A percentile compares a stretch with the other conserved stretches of the same genome.
Conservation (phyloP, 1,140 invertebrate genomes). For the Fopius arisanus region DNA sequence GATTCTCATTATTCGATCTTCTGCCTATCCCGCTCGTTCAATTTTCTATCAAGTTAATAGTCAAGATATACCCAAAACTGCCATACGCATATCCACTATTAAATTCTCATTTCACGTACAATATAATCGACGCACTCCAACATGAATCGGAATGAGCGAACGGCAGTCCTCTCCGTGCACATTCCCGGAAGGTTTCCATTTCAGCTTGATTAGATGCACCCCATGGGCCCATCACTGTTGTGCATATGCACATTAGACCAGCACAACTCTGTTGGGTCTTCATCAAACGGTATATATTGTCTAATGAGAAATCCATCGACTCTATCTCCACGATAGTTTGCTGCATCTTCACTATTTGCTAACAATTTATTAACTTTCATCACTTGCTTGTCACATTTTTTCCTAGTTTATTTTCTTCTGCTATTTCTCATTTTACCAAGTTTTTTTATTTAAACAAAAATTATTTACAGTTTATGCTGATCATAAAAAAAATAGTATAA, state of each 20-base stretch:
- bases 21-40: not conserved
- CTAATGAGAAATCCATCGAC: slow-evolving; percentile 28
- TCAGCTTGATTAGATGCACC: slow-evolving; percentile 28
- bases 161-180: not conserved
- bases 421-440: no score
- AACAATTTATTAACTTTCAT: not conserved
- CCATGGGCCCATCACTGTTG: not conserved
- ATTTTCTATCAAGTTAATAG: not conserved
- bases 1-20: slow-evolving; percentile 12
- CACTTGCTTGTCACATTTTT: not conserved
- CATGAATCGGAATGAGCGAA: not conserved
- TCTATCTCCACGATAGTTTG: not conserved
- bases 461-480: no score
- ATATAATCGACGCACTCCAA: not conserved
- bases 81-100: not conserved
- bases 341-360: slow-evolving; percentile 14
- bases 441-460: no score
- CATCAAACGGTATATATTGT: slow-evolving; percentile 25
- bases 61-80: not conserved
- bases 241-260: not conserved
- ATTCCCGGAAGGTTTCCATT: slow-evolving; percentile 13
- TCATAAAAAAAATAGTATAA: no score
- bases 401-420: no score
- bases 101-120: not conserved
- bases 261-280: slow-evolving; percentile 19